These are phyloP conservation scores for Amia ocellicauda DNA, from an alignment of 2,113 vertebrate genomes.

Conservation along the genomic window DNA sequence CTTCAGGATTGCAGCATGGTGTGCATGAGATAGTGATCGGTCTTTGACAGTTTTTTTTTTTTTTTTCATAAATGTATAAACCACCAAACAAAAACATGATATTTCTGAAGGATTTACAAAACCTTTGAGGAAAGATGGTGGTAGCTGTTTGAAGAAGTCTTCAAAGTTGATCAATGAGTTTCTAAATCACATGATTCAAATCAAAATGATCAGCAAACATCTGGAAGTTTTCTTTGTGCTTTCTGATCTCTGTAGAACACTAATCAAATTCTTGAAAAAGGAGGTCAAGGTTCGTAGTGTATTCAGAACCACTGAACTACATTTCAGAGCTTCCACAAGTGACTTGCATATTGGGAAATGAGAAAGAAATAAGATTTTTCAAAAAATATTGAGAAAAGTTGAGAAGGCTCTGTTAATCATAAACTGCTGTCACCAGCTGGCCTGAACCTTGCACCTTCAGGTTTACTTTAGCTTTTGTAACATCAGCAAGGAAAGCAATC, in stretches of 20 bases:
- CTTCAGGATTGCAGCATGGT: conserved; percentile 9
- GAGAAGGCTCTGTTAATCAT: no score
- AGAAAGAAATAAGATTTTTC: no score
- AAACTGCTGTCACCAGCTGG: no score
- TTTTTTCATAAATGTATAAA: background rate
- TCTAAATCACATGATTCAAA: background rate
- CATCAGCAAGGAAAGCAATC: no score
- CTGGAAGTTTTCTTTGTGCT: background rate
- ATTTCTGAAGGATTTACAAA: background rate
- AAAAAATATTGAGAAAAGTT: no score
- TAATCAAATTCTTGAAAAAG: background rate
- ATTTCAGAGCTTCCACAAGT: background rate
- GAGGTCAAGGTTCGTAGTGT: background rate
- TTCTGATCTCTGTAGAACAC: background rate
- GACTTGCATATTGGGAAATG: background rate
- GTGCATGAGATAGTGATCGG: background rate
- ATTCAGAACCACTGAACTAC: conserved; percentile 5
- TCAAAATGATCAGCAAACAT: background rate
- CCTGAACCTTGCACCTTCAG: no score
- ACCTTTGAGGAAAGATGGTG: background rate
- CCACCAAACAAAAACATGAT: background rate
- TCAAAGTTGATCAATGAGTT: conserved; percentile 2
- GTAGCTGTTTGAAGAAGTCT: background rate
- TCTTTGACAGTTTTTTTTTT: conserved; percentile 10
- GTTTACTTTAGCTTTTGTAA: no score